Conservation (phyloP, 2,113 vertebrate species). For the Climacteris rufus region DNA sequence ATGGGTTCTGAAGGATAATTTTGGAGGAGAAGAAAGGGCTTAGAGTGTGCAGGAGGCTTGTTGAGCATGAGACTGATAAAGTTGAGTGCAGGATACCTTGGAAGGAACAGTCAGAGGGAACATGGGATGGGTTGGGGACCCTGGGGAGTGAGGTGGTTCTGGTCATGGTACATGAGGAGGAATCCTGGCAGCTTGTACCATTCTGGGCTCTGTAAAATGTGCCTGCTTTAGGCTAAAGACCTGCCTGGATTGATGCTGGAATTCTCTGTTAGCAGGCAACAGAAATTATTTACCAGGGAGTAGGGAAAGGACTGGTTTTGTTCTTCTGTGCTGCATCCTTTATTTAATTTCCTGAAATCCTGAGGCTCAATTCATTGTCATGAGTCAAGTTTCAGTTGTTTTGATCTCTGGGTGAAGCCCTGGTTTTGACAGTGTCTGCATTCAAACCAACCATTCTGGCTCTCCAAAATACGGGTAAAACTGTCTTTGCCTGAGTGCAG, state of each 20-base stretch:
- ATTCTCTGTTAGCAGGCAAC: accelerated
- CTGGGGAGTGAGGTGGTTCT: neutral
- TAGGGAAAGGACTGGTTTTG: neutral
- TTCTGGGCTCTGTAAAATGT: neutral
- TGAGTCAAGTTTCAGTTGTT: neutral
- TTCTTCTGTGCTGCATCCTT: neutral
- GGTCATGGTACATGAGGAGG: neutral
- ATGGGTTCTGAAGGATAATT: neutral
- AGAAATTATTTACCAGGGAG: neutral
- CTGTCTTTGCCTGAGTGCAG: neutral
- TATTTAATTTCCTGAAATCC: neutral
- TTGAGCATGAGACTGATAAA: accelerated
- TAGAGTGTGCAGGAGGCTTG: neutral
- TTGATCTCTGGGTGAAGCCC: neutral
- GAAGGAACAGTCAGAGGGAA: neutral
- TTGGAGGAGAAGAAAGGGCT: neutral
- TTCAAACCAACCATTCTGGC: neutral
- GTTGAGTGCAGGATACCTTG: neutral
- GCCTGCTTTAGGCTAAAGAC: neutral
- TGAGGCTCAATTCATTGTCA: neutral
- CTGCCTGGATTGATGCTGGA: neutral
- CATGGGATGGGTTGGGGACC: neutral
- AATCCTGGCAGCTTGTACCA: neutral
- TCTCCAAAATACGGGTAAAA: neutral
- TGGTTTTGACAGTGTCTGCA: neutral